Conservation (phyloP, 2,113 vertebrate species). For the Cottus gobio region DNA sequence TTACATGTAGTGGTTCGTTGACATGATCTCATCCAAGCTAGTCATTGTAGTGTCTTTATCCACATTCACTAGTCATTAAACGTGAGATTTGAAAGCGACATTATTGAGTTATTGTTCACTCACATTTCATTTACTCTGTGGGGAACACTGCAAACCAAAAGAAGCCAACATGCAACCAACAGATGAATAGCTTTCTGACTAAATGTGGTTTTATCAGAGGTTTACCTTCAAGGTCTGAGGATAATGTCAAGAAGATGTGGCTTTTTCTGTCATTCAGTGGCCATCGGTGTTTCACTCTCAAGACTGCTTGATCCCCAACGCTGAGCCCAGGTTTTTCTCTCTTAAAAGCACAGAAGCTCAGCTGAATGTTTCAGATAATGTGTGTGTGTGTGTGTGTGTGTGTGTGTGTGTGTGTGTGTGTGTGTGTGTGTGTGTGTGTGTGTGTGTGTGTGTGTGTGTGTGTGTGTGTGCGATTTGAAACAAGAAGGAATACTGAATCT, state of each 20-base stretch:
- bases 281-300: conserved; percentile 12
- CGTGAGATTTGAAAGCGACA: too few species aligned
- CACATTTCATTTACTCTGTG: too few species aligned
- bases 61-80: background rate
- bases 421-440: background rate
- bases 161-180: background rate
- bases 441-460: background rate
- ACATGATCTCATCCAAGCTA: background rate
- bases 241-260: background rate
- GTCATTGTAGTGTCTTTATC: background rate
- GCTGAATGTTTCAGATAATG: conserved; percentile 13
- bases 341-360: background rate
- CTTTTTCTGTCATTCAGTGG: background rate
- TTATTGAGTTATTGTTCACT: too few species aligned
- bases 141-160: too few species aligned
- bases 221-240: background rate
- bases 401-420: background rate
- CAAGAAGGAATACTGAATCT: background rate
- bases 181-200: conserved; percentile 1
- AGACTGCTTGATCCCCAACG: conserved; percentile 10
- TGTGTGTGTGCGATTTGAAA: too few species aligned
- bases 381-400: background rate
- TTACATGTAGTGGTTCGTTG: background rate
- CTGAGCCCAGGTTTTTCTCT: background rate
- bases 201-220: background rate